These are phyloP conservation scores for Cavia aperea DNA, from an alignment of 2,113 vertebrate genomes.

Conservation along the genomic window DNA sequence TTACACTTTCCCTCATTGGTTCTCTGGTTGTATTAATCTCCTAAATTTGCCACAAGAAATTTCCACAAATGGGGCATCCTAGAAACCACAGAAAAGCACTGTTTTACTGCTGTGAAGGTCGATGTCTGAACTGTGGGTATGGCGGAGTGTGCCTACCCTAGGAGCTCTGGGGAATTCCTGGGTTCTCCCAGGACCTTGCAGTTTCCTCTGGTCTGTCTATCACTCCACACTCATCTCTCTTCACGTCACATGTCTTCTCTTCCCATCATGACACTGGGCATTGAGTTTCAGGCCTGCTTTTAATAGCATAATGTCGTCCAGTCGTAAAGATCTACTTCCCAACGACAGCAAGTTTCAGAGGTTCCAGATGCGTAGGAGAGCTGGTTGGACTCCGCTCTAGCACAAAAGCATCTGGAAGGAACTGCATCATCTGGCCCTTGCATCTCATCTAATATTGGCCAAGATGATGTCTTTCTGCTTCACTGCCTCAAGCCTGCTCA, in stretches of 20 bases:
- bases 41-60: neutral
- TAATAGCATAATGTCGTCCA: neutral
- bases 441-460: neutral
- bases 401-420: neutral
- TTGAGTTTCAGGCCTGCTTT: neutral
- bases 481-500: neutral
- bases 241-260: neutral
- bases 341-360: neutral
- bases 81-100: neutral
- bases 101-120: neutral
- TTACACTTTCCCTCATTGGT: neutral
- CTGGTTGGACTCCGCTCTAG: neutral
- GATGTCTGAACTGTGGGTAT: neutral
- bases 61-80: neutral
- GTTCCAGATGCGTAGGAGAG: neutral
- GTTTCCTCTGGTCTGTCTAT: neutral
- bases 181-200: neutral
- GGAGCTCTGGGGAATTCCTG: too few relatives aligned
- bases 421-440: neutral
- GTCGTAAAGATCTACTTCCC: neutral
- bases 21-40: neutral
- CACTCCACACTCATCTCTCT: neutral
- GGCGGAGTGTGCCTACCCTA: neutral
- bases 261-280: neutral
- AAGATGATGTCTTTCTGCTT: neutral